Base-by-base conservation (phyloP, 2,888 invertebrate genomes). In the Candidula unifasciata region DNA sequence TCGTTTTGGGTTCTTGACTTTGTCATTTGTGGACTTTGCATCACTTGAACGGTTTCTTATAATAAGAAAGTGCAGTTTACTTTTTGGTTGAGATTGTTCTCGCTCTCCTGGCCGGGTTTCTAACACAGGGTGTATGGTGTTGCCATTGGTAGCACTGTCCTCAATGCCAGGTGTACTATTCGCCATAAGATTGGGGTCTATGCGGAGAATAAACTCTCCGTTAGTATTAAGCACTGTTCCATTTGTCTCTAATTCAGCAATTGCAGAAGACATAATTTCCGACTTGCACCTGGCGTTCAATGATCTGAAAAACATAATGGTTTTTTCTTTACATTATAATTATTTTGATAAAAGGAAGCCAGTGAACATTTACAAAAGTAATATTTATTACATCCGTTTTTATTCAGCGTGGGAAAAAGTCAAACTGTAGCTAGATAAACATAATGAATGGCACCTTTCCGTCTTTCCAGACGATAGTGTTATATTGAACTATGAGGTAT, bases 141-240 rank as follows among this genome's bases (percentile, higher is more conserved):
- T 64, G 21, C 44, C 44, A 30, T 79, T 79, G 37, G 13, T 44
- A 16, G 64, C 21, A 3, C n/a, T 30, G 35, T 8, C n/a, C 6
- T 60, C 64, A 1, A 21, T 44, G 37, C 35, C 35, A 2, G 35
- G 13, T 8, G 64, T 16, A 24, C 33, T 13, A 35, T 64, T 30
- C 6, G 3, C n/a, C 24, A 3, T 24, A n/a, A 78, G 33, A 24
- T 60, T 37, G 8, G 78, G 64, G 37, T 64, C 78, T 37, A 78
- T 64, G 8, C 37, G 78, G n/a, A 78, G 64, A 78, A 78, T n/a
- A 21, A 78, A 64, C 10, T 64, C 78, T 35, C 64, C 60, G n/a
- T 64, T 64, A 1, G 33, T 13, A 27, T 33, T 69, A 27, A 33
- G 73, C 21, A 18, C 21, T 18, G 35, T 21, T 27, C 37, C 21